These are phyloP conservation scores for Centropyge bicolor DNA, from an alignment of 2,797 vertebrate species.

Conservation along the genomic window DNA sequence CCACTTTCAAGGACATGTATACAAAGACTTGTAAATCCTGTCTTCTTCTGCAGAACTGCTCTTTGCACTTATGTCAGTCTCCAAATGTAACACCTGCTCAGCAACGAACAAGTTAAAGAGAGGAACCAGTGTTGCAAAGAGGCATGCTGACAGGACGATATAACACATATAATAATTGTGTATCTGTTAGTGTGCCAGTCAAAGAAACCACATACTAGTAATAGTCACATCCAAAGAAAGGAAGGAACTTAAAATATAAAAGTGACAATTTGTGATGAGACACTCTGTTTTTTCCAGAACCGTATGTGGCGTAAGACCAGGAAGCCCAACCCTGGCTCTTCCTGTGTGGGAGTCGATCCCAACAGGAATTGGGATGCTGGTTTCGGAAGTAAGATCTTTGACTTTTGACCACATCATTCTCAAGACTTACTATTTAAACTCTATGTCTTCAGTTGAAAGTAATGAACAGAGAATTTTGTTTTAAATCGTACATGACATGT, in stretches of 20 bases:
- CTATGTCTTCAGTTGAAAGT: no score
- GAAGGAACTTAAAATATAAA: neutral
- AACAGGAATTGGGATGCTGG: constrained; percentile 96
- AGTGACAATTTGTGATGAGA: no score
- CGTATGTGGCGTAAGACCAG: constrained; percentile 98
- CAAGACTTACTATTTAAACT: no score
- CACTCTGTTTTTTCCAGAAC: no score
- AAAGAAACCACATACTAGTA: neutral
- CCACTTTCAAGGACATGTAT: neutral
- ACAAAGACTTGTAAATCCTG: neutral
- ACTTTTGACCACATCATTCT: no score
- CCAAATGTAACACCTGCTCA: neutral
- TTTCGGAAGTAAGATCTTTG: constrained; percentile 88
- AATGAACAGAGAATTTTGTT: no score
- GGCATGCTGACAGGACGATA: neutral
- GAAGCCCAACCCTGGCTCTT: constrained; percentile 79
- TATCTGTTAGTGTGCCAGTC: neutral
- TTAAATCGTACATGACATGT: no score
- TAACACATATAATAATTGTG: neutral
- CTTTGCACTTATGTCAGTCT: neutral
- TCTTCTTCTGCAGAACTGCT: neutral
- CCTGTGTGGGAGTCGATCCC: constrained; percentile 91
- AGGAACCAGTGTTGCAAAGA: neutral
- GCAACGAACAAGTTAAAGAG: neutral
- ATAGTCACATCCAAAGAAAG: neutral